Evolutionary conservation across 2,113 vertebrate species (phyloP), one percentile per base, ranked within the genome.

Genomic region (Anseranas semipalmata): DNA sequence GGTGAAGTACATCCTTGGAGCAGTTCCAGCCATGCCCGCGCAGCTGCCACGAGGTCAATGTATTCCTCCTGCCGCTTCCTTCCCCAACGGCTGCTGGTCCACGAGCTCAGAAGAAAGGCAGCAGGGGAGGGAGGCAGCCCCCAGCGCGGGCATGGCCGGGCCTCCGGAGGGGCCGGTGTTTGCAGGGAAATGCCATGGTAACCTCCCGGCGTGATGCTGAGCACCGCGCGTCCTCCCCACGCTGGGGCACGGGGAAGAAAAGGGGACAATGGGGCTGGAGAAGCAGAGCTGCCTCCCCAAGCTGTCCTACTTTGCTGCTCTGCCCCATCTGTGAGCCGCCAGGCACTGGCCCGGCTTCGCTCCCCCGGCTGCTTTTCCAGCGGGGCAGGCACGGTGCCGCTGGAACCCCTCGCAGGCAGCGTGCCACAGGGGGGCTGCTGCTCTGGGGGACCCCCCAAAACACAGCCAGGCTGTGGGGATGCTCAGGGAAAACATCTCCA

Each of bases 241-340:
- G 32, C 78, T 45, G 83, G 19, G 74, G 74, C 78, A 50, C 1
- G 12, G 48, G 11, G 19, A 16, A 85, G 90, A 71, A 53, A 76
- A 85, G 75, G 88, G 94, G 92, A 96, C 95, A 96, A 97, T 92
- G 88, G 94, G 82, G 84, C 35, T 4, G 22, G 32, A 46, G 89
- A 32, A 77, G 70, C 90, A 73, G 88, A 62, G 75, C 79, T 90
- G 92, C 82, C 92, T 56, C 82, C 90, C 95, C 95, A 95, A 85
- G 94, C 96, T 96, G 96, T 79, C 96, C 96, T 96, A 95, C 94
- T 97, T 97, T 88, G 94, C 89, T 14, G 78, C 75, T 75, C 71
- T 68, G 95, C 35, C 95, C 95, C 95, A 95, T 96, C 96, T 97
- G 96, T 73, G 95, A 95, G 95, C 82, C 82, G 79, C 75, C 96